phyloP scores from a whole-genome alignment of 1,140 invertebrate species.

The Hyles vespertilio region DNA sequence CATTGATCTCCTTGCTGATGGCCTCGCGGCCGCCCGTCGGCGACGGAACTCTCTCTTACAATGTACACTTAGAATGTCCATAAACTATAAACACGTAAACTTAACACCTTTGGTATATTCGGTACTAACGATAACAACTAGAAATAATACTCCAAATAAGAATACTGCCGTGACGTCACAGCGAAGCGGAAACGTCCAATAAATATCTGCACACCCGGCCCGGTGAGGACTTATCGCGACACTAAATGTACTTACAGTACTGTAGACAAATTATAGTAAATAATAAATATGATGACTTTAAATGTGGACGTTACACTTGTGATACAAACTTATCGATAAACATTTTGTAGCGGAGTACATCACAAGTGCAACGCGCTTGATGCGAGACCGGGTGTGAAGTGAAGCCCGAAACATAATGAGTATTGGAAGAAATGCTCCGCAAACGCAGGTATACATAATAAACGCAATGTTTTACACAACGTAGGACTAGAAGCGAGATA shows the following conservation, averaged over 20 bases:
- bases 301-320: no score
- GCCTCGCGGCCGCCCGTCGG: no score
- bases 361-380: no score
- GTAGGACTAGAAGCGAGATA: conserved; percentile 43
- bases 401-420: conserved; percentile 17
- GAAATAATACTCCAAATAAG: conserved; percentile 28
- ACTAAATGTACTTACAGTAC: conserved; percentile 37
- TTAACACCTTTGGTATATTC: conserved; percentile 28
- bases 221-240: no score
- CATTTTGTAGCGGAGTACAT: no score
- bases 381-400: no score
- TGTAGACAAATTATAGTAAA: conserved; percentile 16
- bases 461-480: conserved; percentile 29
- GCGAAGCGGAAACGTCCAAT: background rate
- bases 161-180: conserved; percentile 12
- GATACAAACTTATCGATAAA: no score
- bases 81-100: conserved; percentile 12
- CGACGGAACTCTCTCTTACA: background rate
- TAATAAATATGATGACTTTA: conserved; percentile 4
- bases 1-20: conserved; percentile 19
- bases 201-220: no score
- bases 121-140: conserved; percentile 15
- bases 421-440: conserved; percentile 29
- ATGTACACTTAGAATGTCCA: conserved; percentile 1
- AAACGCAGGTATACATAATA: conserved; percentile 10